These are phyloP conservation scores for Glomeris maerens DNA, from an alignment of 1,140 invertebrate species.

Conservation along the genomic window DNA sequence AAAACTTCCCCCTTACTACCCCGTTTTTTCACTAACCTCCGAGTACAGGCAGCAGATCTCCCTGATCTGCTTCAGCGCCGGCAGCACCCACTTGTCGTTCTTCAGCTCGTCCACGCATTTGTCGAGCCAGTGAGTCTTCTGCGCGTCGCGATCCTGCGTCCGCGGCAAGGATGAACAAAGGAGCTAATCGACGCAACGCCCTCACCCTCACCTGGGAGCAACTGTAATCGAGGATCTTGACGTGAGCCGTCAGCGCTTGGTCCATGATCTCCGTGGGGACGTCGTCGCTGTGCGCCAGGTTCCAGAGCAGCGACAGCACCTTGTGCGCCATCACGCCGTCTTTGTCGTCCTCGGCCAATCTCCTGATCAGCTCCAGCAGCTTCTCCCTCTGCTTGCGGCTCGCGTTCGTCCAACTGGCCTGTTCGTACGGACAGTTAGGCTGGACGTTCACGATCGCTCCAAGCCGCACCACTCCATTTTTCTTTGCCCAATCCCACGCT, in stretches of 20 bases:
- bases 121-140: conserved; percentile 89
- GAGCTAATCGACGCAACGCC: too few relatives aligned
- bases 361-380: conserved; percentile 80
- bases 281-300: conserved; percentile 88
- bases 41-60: conserved; percentile 86
- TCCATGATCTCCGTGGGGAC: conserved; percentile 96
- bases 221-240: conserved; percentile 96
- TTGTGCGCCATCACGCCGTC: conserved; percentile 98
- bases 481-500: too few relatives aligned
- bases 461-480: background rate
- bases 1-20: conserved; percentile 3
- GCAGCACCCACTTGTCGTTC: conserved; percentile 71
- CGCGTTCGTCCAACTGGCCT: conserved; percentile 89
- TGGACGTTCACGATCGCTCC: background rate
- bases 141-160: conserved; percentile 71
- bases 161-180: background rate
- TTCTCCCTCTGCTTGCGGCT: conserved; percentile 93
- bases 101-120: conserved; percentile 92
- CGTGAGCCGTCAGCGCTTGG: conserved; percentile 83
- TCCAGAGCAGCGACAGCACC: conserved; percentile 93
- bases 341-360: conserved; percentile 94
- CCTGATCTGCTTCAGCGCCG: conserved; percentile 85
- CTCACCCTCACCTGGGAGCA: conserved; percentile 53
- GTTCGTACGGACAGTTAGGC: conserved; percentile 8
- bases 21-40: conserved; percentile 38